Base-by-base conservation (phyloP, 2,797 vertebrate genomes). In the Platalea minor region DNA sequence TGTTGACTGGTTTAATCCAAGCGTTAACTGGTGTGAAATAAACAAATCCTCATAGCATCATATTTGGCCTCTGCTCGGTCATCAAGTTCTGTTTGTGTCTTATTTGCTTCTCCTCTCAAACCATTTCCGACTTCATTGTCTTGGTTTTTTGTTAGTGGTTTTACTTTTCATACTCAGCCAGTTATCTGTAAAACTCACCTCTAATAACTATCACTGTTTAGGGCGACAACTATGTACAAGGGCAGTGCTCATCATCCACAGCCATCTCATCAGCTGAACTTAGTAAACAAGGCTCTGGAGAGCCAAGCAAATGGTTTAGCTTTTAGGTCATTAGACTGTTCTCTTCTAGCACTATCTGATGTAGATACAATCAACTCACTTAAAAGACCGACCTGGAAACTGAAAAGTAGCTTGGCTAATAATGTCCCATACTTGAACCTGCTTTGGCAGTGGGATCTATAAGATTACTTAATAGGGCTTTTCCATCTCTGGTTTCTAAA, bases 381-480 rank as follows among this genome's bases (percentile, higher is more conserved):
- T 80, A 63, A 85, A 88, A 95, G 68, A 79, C 79, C 29, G 37
- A 92, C 50, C 69, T 90, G 82, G 93, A 96, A 96, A 93, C 41
- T 59, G 61, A 82, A 74, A 13, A 72, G 54, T 56, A 78, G 13
- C 53, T 93, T 94, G 88, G 86, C 83, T 86, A 45, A 75, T 64
- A 77, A 64, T 19, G 26, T 85, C 77, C 93, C 93, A 75, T 89
- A 57, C 75, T 95, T 96, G 81, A 97, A 97, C 84, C 93, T 95
- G 65, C 80, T 95, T 94, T 96, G 92, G 87, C 78, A 28, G 19
- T 57, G 77, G 63, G 64, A 64, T 4, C 74, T 82, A 72, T 80
- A 77, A 91, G 56, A 95, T 97, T 91, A 96, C 63, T 81, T 97
- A 96, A 96, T 83, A 95, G 89, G 86, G 69, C 83, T 95, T 95